phyloP scores from a whole-genome alignment of 1,140 invertebrate genomes.

The Cotesia glomerata region DNA sequence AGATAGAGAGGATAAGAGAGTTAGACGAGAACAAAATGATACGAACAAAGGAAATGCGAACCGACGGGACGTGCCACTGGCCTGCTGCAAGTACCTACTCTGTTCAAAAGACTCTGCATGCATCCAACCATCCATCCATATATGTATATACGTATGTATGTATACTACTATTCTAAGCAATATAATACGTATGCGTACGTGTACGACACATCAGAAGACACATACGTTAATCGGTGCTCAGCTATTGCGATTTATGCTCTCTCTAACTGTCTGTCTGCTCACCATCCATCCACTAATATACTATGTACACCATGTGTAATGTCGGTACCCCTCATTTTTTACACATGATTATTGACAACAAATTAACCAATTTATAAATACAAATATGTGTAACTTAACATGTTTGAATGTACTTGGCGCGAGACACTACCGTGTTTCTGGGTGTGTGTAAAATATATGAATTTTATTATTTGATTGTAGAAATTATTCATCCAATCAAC shows the following conservation, averaged over 20 bases:
- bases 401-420: too few relatives aligned
- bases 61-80: constrained; percentile 19
- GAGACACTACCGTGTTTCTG: too few relatives aligned
- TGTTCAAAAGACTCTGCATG: too few relatives aligned
- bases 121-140: too few relatives aligned
- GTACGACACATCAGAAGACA: neutral
- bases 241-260: neutral
- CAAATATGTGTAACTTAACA: neutral
- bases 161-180: neutral
- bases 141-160: too few relatives aligned
- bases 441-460: too few relatives aligned
- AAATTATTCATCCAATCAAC: too few relatives aligned
- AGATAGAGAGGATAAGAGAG: neutral
- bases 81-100: neutral
- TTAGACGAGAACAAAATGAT: neutral
- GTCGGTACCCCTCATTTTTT: neutral
- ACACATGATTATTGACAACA: neutral
- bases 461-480: too few relatives aligned
- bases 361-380: neutral
- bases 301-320: neutral
- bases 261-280: neutral
- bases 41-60: constrained; percentile 21
- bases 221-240: constrained; percentile 14
- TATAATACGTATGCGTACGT: neutral
- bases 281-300: neutral